Evolutionary conservation across 2,797 vertebrate species (phyloP), one percentile per base, ranked within the genome.

Genomic region (Chaunax sp.): DNA sequence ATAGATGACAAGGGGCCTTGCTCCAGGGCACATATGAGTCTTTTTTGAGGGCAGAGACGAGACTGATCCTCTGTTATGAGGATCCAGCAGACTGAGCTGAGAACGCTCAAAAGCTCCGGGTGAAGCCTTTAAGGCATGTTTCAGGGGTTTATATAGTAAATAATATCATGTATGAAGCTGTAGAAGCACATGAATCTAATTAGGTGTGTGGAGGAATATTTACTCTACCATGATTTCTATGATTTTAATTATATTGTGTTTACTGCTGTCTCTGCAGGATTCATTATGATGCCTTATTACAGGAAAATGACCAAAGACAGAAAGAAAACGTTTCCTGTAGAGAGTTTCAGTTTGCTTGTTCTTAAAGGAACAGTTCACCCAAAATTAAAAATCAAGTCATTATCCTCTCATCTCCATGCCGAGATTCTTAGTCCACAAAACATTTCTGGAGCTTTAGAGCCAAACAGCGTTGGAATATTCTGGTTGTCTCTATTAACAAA

Each of bases 71-170:
- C 61, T 54, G n/a, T n/a, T n/a, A n/a, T n/a, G n/a, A n/a, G n/a
- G n/a, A n/a, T n/a, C 38, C 58, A 54, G 75, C 53, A 52, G 56
- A 46, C 11, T 10, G 54, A 69, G 25, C 57, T 23, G 37, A 51
- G 51, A 63, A 52, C 46, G n/a, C n/a, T 60, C 20, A 8, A 19
- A 61, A 47, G 33, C 50, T 50, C 16, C 44, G 8, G 14, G 40
- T 11, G 16, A 56, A 65, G 52, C 20, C 44, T 43, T n/a, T 0
- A 28, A 43, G 46, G 40, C 3, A 26, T 15, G 8, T 22, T 40
- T 56, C 19, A 33, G 37, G 8, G 28, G 35, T 56, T 58, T 35
- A 11, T 13, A 25, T 46, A 3, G 33, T 40, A 37, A 12, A 67
- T 58, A 15, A 46, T 28, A 4, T 3, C 14, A 6, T 9, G 3